Evolutionary conservation across 2,888 invertebrate genomes (phyloP), one percentile per base, ranked within the genome.

Genomic region (Mythimna impura): DNA sequence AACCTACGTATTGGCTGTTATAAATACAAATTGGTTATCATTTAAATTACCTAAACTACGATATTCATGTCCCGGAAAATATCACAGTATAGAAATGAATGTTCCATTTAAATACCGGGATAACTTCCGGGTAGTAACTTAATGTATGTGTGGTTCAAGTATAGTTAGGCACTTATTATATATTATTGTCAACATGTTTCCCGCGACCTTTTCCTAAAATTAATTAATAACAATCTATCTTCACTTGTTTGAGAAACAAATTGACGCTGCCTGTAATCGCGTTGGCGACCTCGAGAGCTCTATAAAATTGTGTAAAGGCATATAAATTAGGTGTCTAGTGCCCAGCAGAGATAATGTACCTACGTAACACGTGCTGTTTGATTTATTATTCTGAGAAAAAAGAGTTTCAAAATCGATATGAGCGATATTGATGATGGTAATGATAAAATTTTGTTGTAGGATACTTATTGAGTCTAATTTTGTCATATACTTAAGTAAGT

Each of bases 241-340:
- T 86, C 74, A 60, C 73, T 78, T 86, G 86, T 87, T 86, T 84
- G 82, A 68, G 66, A 78, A 81, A 76, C 73, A 76, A 81, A 79
- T 83, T 81, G 80, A 81, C 79, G 73, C 52, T 72, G n/a, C n/a
- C n/a, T n/a, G 83, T 84, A 85, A 86, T 86, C 87, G 47, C 65
- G 63, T 72, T 68, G 68, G 65, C 75, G 75, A 75, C 79, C 81
- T 82, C 78, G 78, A 76, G 80, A 79, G 78, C 76, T 71, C 78
- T 84, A 85, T 87, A 87, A 87, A 87, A 80, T 77, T 76, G 66
- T 55, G 36, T 60, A 54, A 65, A 57, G 65, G 52, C 73, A 66
- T 70, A 75, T 78, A 79, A 80, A 78, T 78, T 77, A 76, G 55
- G 52, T 68, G 61, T 68, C 75, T 70, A 76, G 60, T 58, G 20